Evolutionary conservation across 2,888 invertebrate genomes (phyloP).

Genomic region (Plutella xylostella): DNA sequence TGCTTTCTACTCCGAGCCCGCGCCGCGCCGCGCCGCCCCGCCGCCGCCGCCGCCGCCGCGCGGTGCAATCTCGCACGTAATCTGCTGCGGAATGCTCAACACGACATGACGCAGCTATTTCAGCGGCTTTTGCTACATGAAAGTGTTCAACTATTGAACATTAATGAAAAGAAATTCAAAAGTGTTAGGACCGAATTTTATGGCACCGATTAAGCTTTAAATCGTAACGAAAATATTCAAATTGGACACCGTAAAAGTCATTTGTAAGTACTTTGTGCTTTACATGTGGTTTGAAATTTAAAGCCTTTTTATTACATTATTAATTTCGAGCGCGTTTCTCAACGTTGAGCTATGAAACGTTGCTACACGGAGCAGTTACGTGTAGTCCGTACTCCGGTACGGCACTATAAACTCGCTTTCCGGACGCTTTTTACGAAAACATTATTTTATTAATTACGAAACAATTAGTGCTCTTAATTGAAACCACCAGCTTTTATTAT

Average conservation of each 20-base stretch:
- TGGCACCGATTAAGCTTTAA: too few species aligned
- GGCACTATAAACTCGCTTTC: constrained; percentile 5
- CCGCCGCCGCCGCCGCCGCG: background rate
- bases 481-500: too few species aligned
- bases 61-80: too few species aligned
- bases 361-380: constrained; percentile 11
- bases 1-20: constrained; percentile 27
- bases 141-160: background rate
- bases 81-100: background rate
- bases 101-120: background rate
- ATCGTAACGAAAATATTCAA: background rate
- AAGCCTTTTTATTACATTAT: constrained; percentile 13
- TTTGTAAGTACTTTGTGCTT: background rate
- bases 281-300: constrained; percentile 1
- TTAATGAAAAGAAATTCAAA: background rate
- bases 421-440: constrained; percentile 5
- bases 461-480: constrained; percentile 4
- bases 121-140: background rate
- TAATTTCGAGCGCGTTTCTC: constrained; percentile 9
- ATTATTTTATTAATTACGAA: constrained; percentile 3
- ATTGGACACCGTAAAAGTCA: background rate
- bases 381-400: constrained; percentile 4
- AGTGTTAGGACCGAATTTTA: too few species aligned
- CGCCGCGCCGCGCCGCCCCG: background rate
- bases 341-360: constrained; percentile 14